These are phyloP conservation scores for Brachionus rotundiformis DNA, from an alignment of 1,140 invertebrate species.

Conservation along the genomic window DNA sequence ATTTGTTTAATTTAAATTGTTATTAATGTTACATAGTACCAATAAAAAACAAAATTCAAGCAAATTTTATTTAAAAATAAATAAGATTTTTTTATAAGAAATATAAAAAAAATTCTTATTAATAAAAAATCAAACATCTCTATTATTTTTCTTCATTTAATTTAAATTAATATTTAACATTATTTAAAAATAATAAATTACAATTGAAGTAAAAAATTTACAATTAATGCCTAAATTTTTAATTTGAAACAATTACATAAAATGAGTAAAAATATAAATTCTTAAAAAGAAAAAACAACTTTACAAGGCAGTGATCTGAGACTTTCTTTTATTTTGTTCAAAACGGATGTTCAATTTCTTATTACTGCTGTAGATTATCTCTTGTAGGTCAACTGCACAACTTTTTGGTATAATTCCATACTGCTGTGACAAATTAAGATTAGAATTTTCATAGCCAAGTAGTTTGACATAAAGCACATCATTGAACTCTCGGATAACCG, in stretches of 20 bases:
- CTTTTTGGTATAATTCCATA: conserved; percentile 49
- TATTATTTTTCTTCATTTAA: not conserved
- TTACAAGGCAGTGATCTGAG: conserved; percentile 44
- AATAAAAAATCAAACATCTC: not conserved
- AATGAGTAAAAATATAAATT: conserved; percentile 4
- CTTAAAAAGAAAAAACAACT: conserved; percentile 8
- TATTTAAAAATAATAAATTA: conserved; percentile 13
- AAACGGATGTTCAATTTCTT: not conserved
- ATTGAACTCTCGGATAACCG: conserved; percentile 40
- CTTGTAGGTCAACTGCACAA: conserved; percentile 43
- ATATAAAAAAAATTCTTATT: not conserved
- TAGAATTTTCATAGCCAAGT: conserved; percentile 46
- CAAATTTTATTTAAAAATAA: conserved; percentile 16
- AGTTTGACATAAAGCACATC: conserved; percentile 43
- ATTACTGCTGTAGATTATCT: conserved; percentile 30
- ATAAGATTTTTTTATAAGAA: not conserved
- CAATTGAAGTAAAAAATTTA: conserved; percentile 4
- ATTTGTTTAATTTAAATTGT: too few species aligned
- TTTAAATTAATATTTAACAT: not conserved
- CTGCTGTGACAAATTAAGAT: conserved; percentile 17
- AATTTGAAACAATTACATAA: not conserved
- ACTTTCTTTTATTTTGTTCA: not conserved
- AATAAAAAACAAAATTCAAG: too few species aligned
- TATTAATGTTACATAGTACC: too few species aligned
- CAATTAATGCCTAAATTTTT: not conserved